Conservation (phyloP, 2,113 vertebrate species). For the Vireo altiloquus region DNA sequence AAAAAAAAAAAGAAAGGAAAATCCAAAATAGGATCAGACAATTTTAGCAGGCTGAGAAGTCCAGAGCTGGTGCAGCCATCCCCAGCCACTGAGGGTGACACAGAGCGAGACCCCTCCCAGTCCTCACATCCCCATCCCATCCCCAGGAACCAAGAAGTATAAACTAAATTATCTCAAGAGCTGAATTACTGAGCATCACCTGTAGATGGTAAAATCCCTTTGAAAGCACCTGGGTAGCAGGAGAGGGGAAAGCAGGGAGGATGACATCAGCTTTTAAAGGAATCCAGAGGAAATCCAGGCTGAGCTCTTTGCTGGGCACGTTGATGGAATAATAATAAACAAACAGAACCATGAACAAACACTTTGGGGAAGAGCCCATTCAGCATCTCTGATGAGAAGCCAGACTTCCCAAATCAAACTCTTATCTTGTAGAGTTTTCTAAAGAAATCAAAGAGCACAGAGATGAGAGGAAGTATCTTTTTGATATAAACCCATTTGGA, state of each 20-base stretch:
- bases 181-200: neutral
- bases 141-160: neutral
- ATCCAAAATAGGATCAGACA: neutral
- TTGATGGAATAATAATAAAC: neutral
- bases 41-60: neutral
- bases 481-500: neutral
- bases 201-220: neutral
- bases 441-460: neutral
- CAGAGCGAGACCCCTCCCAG: neutral
- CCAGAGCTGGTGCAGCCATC: neutral
- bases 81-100: fast-evolving
- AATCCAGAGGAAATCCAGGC: neutral
- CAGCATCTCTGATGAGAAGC: neutral
- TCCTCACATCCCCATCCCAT: neutral
- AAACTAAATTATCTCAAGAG: neutral
- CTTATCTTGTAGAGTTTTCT: neutral
- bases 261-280: neutral
- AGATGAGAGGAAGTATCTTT: neutral
- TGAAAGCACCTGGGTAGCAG: neutral
- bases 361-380: neutral
- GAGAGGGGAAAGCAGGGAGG: neutral
- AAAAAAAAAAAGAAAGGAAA: neutral
- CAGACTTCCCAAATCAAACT: neutral
- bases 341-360: neutral
- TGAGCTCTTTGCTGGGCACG: neutral